Base-by-base conservation (phyloP, 2,797 vertebrate genomes). In the Hafferia zeledoni region DNA sequence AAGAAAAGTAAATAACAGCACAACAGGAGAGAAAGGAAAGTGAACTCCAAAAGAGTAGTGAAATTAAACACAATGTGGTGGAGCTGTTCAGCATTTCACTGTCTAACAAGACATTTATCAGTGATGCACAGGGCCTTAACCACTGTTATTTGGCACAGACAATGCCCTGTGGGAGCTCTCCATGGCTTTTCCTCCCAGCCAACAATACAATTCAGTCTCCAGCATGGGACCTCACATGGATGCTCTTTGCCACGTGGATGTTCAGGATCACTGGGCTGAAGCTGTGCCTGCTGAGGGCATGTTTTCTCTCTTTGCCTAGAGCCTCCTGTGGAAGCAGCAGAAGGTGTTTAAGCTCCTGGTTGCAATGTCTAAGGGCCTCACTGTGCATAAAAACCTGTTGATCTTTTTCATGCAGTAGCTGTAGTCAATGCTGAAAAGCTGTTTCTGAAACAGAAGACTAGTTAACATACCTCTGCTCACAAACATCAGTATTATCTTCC, bases 161-260 rank as follows among this genome's bases (percentile, higher is more conserved):
- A 1, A n/a, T 59, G 56, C 17, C 16, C 44, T 17, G 2, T 16
- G 43, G 35, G 24, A 83, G 30, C 28, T 68, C n/a, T 43, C 65
- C 46, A 2, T 10, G 39, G 5, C 35, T 77, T 39, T 65, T 84
- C 11, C 70, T 37, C 19, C 17, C 44, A 50, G 18, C 6, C 39
- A 64, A 23, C 14, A 16, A 6, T 6, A 30, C 16, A n/a, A 9
- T 6, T 52, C 50, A 6, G 10, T 4, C 64, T 46, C 35, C 61
- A 55, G 24, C 16, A 10, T 1, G 5, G 53, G 13, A 63, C 30
- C 10, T 43, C 46, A 63, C 3, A 2, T 0, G 0, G 11, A 23
- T 33, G 14, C 3, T 28, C n/a, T 46, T 33, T 41, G 25, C 10
- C 13, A 19, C 1, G 0, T 2, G 11, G 17, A 41, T 43, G 19